Conservation (phyloP, 2,888 invertebrate genomes). For the Cataglyphis rosenhaueri region DNA sequence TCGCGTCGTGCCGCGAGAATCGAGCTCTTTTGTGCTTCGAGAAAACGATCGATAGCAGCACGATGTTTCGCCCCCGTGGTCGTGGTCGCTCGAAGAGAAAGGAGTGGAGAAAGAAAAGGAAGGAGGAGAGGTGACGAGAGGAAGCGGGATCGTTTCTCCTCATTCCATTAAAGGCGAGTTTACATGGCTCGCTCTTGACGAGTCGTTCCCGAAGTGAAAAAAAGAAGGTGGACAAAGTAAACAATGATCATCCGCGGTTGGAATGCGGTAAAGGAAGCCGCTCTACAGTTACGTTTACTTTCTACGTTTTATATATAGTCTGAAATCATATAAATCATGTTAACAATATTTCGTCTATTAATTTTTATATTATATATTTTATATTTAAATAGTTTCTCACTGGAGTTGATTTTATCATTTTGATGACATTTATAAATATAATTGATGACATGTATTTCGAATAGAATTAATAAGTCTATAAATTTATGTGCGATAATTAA, state of each 20-base stretch:
- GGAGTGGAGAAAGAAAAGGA: constrained; percentile 50
- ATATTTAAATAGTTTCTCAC: neutral
- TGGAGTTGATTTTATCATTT: neutral
- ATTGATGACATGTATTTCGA: neutral
- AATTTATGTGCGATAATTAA: neutral
- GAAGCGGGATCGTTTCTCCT: constrained; percentile 37
- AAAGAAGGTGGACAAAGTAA: constrained; percentile 17
- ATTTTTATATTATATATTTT: neutral
- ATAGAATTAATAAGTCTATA: neutral
- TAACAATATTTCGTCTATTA: neutral
- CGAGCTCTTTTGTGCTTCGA: constrained; percentile 64
- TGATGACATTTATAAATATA: too few species aligned
- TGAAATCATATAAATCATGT: neutral
- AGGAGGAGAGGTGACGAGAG: constrained; percentile 44
- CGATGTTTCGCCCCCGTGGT: constrained; percentile 79
- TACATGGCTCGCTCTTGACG: constrained; percentile 42
- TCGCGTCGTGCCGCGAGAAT: constrained; percentile 67
- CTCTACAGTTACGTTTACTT: neutral
- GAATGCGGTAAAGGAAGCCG: constrained; percentile 10
- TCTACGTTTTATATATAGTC: neutral
- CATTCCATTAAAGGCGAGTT: constrained; percentile 49
- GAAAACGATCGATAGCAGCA: constrained; percentile 80
- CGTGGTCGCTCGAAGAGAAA: constrained; percentile 73
- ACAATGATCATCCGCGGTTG: constrained; percentile 25
- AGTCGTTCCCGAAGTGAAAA: constrained; percentile 14